A percentile compares a stretch with the other conserved stretches of the same genome.
Evolutionary conservation across 30 jellyfish, hydroid and myxozoan species (phyloP).

Genomic region (Aurelia aurita): DNA sequence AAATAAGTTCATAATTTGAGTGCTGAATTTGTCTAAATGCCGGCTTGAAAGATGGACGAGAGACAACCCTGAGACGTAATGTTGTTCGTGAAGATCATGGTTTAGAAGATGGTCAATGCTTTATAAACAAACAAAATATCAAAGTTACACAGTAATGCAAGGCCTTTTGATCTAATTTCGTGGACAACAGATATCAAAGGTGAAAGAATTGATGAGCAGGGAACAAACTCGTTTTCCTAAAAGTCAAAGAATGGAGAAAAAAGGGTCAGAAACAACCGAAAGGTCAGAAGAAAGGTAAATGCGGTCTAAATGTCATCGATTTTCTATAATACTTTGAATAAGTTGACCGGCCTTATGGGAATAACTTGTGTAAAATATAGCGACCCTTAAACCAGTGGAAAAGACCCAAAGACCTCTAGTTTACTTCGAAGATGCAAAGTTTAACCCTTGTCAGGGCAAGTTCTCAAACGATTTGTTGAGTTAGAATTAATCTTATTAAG

Average conservation of each 20-base stretch:
- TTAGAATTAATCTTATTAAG: background rate
- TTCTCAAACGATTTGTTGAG: background rate
- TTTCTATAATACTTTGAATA: background rate
- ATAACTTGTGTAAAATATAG: no score
- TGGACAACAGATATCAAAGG: background rate
- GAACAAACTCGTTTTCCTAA: background rate
- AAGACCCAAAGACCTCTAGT: no score
- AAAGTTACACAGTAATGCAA: slow-evolving; percentile 13
- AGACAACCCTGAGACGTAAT: no score
- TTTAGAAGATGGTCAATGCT: background rate
- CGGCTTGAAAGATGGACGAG: no score
- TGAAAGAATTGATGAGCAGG: background rate
- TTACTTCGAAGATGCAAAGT: background rate
- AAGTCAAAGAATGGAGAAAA: slow-evolving; percentile 22
- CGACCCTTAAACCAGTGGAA: no score
- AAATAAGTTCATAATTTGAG: no score
- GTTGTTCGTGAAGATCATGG: background rate
- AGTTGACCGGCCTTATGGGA: no score
- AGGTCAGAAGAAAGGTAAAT: slow-evolving; percentile 59
- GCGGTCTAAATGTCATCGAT: background rate
- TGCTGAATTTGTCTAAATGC: no score
- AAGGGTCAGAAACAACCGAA: slow-evolving; percentile 27
- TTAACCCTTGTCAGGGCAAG: background rate
- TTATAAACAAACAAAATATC: slow-evolving; percentile 32
- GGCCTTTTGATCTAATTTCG: background rate